A percentile compares a stretch with the other conserved stretches of the same genome.
These are phyloP conservation scores for Drosophila austrosaltans DNA, from an alignment of 2,888 invertebrate genomes.

Conservation along the genomic window DNA sequence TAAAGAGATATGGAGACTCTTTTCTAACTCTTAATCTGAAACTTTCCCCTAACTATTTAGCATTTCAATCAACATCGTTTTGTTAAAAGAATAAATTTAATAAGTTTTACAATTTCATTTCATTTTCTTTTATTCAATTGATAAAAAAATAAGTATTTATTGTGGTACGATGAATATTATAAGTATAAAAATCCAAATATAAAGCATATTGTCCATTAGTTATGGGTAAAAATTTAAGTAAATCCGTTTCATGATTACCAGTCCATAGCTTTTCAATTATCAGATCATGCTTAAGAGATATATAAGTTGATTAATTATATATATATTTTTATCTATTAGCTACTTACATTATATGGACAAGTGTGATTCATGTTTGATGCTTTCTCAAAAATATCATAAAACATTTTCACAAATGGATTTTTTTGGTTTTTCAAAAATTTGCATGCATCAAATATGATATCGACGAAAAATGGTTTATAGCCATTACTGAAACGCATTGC, in stretches of 20 bases:
- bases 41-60: too few relatives aligned
- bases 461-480: slow-evolving; percentile 19
- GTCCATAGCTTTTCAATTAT: slow-evolving; percentile 24
- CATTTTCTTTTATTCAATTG: background rate
- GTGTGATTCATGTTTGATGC: slow-evolving; percentile 32
- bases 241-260: slow-evolving; percentile 28
- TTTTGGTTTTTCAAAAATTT: slow-evolving; percentile 17
- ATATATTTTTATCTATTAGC: too few relatives aligned
- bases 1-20: too few relatives aligned
- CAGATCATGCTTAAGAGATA: slow-evolving; percentile 24
- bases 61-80: too few relatives aligned
- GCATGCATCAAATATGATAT: slow-evolving; percentile 28
- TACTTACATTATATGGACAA: slow-evolving; percentile 37
- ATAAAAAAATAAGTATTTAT: slow-evolving; percentile 13
- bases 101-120: too few relatives aligned
- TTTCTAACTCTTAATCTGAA: too few relatives aligned
- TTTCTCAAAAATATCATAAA: background rate
- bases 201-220: slow-evolving; percentile 33
- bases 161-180: background rate
- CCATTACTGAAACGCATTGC: slow-evolving; percentile 26
- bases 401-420: background rate
- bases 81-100: too few relatives aligned
- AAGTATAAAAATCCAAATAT: slow-evolving; percentile 1
- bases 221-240: slow-evolving; percentile 16
- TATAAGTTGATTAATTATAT: background rate